Percentiles rank a stretch among this genome's conserved stretches.
phyloP scores from a whole-genome alignment of 1,140 invertebrate species.

The Camponotus vicinus region DNA sequence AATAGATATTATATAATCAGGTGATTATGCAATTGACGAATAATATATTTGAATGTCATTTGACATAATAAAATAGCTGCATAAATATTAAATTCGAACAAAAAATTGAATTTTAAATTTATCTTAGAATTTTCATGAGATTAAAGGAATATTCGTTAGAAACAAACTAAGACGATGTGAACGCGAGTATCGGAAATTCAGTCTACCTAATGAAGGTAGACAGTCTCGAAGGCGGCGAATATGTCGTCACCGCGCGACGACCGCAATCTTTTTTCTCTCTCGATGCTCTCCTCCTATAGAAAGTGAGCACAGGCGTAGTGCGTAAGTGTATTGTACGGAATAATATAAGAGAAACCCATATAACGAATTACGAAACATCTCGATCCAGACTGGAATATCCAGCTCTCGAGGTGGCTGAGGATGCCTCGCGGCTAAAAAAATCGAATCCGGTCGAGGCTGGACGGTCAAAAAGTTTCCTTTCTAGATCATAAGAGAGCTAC shows the following conservation, averaged over 20 bases:
- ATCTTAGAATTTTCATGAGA: not conserved
- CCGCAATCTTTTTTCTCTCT: conserved; percentile 31
- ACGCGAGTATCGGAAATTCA: conserved; percentile 13
- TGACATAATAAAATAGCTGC: not conserved
- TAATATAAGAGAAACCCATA: conserved; percentile 12
- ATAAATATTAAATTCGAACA: not conserved
- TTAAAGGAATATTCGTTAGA: not conserved
- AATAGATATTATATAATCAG: not conserved
- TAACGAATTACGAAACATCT: conserved; percentile 28
- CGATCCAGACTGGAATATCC: not conserved
- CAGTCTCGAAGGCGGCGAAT: conserved; percentile 25
- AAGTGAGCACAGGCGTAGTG: conserved; percentile 45
- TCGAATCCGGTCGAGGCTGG: conserved; percentile 40
- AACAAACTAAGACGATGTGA: not conserved
- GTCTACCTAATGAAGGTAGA: conserved; percentile 12
- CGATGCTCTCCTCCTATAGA: conserved; percentile 50
- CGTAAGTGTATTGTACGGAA: not conserved
- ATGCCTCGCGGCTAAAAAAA: conserved; percentile 28
- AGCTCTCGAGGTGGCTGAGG: not conserved
- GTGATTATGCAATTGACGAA: too few species aligned
- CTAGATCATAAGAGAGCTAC: conserved; percentile 16
- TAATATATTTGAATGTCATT: too few species aligned
- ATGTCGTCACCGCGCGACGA: conserved; percentile 37
- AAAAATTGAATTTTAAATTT: not conserved
- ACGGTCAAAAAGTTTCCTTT: conserved; percentile 36